Evolutionary conservation across 2,888 invertebrate species (phyloP).

Genomic region (Pardosa pseudoannulata): DNA sequence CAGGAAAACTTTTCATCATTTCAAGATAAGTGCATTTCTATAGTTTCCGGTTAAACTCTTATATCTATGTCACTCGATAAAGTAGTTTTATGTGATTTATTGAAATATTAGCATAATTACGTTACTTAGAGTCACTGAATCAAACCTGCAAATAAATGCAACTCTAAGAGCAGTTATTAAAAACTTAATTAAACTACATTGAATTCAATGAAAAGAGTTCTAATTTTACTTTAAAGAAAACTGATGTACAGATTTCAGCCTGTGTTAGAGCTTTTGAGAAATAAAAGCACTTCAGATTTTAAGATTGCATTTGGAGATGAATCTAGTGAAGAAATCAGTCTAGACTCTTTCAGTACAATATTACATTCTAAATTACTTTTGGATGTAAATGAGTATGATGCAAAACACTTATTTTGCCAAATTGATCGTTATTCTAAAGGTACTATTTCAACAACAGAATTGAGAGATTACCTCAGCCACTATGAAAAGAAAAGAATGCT

Average conservation of each 20-base stretch:
- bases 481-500: conserved; percentile 29
- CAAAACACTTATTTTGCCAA: conserved; percentile 31
- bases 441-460: conserved; percentile 4
- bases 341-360: background rate
- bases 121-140: no score
- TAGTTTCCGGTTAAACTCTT: no score
- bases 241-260: conserved; percentile 31
- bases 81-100: no score
- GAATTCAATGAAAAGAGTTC: no score
- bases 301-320: conserved; percentile 23
- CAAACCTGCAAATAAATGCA: no score
- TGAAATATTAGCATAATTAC: no score
- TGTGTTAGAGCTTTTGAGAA: conserved; percentile 32
- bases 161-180: no score
- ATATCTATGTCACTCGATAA: no score
- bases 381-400: conserved; percentile 13
- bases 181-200: no score
- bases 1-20: no score
- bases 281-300: conserved; percentile 16
- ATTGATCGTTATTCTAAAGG: conserved; percentile 51
- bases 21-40: no score
- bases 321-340: background rate
- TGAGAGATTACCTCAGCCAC: conserved; percentile 23
- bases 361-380: conserved; percentile 21
- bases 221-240: no score